Conservation (phyloP, 1,140 invertebrate species). For the Mactra quadrangularis region DNA sequence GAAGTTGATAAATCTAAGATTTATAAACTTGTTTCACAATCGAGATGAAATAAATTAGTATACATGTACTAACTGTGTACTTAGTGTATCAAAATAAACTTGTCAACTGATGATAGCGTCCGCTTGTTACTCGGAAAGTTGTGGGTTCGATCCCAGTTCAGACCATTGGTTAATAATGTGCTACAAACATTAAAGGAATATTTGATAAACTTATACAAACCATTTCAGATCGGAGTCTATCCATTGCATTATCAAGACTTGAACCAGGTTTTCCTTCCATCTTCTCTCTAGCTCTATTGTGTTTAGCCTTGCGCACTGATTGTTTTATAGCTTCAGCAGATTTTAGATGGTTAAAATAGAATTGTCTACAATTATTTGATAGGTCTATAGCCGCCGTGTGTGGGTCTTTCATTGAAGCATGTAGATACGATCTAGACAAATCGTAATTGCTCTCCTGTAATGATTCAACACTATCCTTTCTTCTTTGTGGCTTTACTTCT, state of each 20-base stretch:
- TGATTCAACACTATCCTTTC: slow-evolving; percentile 20
- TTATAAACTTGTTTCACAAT: too few relatives aligned
- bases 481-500: too few relatives aligned
- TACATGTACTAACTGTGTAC: too few relatives aligned
- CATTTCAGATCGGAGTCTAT: slow-evolving; percentile 65
- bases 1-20: too few relatives aligned
- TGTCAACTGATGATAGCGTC: too few relatives aligned
- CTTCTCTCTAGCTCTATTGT: slow-evolving; percentile 44
- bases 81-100: too few relatives aligned
- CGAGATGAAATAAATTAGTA: too few relatives aligned
- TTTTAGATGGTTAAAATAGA: slow-evolving; percentile 62
- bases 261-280: slow-evolving; percentile 54
- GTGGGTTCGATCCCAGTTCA: too few relatives aligned
- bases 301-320: slow-evolving; percentile 40
- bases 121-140: too few relatives aligned
- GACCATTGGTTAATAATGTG: too few relatives aligned
- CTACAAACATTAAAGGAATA: too few relatives aligned
- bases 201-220: slow-evolving; percentile 57
- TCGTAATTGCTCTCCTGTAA: slow-evolving; percentile 23
- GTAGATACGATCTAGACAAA: neutral
- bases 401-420: slow-evolving; percentile 39
- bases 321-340: slow-evolving; percentile 59
- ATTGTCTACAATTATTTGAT: slow-evolving; percentile 64
- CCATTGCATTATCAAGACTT: slow-evolving; percentile 64
- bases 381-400: slow-evolving; percentile 66